Percentiles rank a stretch among this genome's conserved stretches.
Conservation (phyloP, 2,888 invertebrate species). For the Phortica magna region DNA sequence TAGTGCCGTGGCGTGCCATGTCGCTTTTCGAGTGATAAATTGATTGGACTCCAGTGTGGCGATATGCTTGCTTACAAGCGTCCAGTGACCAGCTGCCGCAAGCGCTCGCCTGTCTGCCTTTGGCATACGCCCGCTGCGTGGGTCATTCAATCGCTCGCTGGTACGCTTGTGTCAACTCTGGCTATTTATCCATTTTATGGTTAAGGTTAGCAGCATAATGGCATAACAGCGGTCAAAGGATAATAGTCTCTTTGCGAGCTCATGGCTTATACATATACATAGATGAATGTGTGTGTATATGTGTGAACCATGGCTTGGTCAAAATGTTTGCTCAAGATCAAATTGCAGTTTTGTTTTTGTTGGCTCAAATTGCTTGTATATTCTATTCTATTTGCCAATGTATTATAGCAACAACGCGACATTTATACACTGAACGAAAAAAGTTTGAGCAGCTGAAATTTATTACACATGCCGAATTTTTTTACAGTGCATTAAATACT, state of each 20-base stretch:
- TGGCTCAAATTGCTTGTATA: slow-evolving; percentile 34
- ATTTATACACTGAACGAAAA: slow-evolving; percentile 50
- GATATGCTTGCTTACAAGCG: background rate
- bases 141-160: background rate
- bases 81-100: background rate
- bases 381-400: slow-evolving; percentile 56
- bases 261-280: slow-evolving; percentile 28
- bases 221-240: slow-evolving; percentile 67
- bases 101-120: background rate
- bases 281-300: slow-evolving; percentile 43
- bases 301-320: slow-evolving; percentile 58
- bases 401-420: slow-evolving; percentile 50
- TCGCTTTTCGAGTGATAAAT: slow-evolving; percentile 71
- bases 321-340: slow-evolving; percentile 68
- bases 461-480: background rate
- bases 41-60: slow-evolving; percentile 58
- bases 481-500: background rate
- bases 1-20: slow-evolving; percentile 45
- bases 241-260: slow-evolving; percentile 62
- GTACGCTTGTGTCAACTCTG: slow-evolving; percentile 58
- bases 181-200: slow-evolving; percentile 74
- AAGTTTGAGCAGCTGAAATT: background rate
- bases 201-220: slow-evolving; percentile 56
- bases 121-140: background rate
- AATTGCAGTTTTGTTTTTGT: slow-evolving; percentile 54